Conservation (phyloP, 2,113 vertebrate genomes). For the Acanthochromis polyacanthus region DNA sequence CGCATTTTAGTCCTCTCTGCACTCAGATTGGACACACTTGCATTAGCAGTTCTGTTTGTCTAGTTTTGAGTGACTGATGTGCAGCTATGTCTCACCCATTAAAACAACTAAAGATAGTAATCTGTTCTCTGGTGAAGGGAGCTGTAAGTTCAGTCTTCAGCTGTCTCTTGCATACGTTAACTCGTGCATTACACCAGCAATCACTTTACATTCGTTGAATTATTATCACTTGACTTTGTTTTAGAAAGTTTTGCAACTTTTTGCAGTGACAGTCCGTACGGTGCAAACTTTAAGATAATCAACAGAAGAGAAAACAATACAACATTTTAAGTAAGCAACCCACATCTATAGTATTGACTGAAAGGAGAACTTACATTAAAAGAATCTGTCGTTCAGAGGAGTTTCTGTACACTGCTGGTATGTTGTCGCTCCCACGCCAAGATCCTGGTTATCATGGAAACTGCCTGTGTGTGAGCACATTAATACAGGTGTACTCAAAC, state of each 20-base stretch:
- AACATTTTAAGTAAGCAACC: slow-evolving; percentile 1
- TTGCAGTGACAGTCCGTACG: neutral
- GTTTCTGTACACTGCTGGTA: slow-evolving; percentile 39
- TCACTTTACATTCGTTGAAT: neutral
- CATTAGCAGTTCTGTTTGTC: slow-evolving; percentile 34
- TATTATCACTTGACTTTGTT: neutral
- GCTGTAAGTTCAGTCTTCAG: slow-evolving; percentile 13
- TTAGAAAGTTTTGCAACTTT: neutral
- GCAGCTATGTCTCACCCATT: slow-evolving; percentile 27
- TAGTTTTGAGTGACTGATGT: slow-evolving; percentile 52
- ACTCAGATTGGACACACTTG: neutral
- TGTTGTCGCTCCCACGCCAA: slow-evolving; percentile 58
- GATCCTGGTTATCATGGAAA: slow-evolving; percentile 70
- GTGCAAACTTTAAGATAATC: neutral
- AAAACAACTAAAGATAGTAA: slow-evolving; percentile 35
- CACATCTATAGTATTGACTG: neutral
- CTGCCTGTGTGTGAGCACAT: slow-evolving; percentile 58
- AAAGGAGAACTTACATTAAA: slow-evolving; percentile 63
- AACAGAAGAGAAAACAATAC: neutral
- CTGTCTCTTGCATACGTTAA: neutral
- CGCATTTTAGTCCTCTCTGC: neutral
- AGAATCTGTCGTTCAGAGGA: slow-evolving; percentile 40
- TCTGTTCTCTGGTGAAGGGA: slow-evolving; percentile 16
- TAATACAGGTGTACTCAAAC: slow-evolving; percentile 75
- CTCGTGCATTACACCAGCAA: neutral